Evolutionary conservation across 2,888 invertebrate genomes (phyloP).

Genomic region (Drosophila algonquin): DNA sequence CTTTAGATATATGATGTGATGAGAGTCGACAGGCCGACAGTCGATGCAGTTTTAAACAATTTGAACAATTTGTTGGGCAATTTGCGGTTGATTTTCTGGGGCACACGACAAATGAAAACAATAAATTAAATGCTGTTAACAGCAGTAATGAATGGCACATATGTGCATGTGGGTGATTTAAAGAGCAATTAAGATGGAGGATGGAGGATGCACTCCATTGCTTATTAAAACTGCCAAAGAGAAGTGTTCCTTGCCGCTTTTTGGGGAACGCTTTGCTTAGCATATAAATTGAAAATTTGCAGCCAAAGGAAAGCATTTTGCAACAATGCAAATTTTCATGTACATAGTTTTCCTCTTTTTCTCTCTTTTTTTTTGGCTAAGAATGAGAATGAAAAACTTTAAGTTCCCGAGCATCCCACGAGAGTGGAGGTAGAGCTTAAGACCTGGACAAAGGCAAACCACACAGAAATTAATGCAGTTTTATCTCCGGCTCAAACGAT

Average conservation of each 20-base stretch:
- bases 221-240: constrained; percentile 57
- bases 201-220: constrained; percentile 38
- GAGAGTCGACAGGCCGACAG: constrained; percentile 11
- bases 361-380: constrained; percentile 13
- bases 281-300: constrained; percentile 63
- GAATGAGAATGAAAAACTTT: constrained; percentile 20
- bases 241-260: constrained; percentile 1
- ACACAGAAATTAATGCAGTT: constrained; percentile 66
- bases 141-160: constrained; percentile 45
- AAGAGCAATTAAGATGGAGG: not conserved
- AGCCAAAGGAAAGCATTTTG: constrained; percentile 23
- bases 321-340: constrained; percentile 62
- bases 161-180: constrained; percentile 40
- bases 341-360: not conserved
- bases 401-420: constrained; percentile 10
- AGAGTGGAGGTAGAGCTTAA: constrained; percentile 28
- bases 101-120: constrained; percentile 64
- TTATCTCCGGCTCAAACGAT: constrained; percentile 44
- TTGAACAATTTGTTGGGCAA: constrained; percentile 71
- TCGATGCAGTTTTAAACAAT: constrained; percentile 73
- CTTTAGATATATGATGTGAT: constrained; percentile 8
- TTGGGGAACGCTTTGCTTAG: constrained; percentile 46
- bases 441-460: constrained; percentile 37
- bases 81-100: constrained; percentile 66
- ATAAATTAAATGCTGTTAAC: constrained; percentile 58